phyloP scores from a whole-genome alignment of 2,888 invertebrate species.

The Chalcis sispes region DNA sequence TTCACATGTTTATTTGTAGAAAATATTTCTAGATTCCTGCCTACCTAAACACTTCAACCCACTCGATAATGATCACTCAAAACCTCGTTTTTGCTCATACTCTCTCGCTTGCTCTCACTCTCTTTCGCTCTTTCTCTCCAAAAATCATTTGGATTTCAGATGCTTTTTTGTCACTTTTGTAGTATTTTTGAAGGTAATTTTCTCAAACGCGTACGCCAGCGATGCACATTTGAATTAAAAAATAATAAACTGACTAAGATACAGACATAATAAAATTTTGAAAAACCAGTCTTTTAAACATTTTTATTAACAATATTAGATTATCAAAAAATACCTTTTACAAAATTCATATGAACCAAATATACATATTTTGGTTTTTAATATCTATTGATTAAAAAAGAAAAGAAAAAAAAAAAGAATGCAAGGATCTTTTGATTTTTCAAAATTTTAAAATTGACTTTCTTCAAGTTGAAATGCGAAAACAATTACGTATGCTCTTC shows the following conservation, averaged over 20 bases:
- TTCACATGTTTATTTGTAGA: slow-evolving; percentile 64
- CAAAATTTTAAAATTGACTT: slow-evolving; percentile 54
- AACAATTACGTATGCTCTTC: slow-evolving; percentile 59
- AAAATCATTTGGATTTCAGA: slow-evolving; percentile 57
- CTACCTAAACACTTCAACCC: slow-evolving; percentile 59
- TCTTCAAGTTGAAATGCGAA: slow-evolving; percentile 53
- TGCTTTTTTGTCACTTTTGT: slow-evolving; percentile 50
- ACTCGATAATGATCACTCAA: slow-evolving; percentile 48
- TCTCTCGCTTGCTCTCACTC: slow-evolving; percentile 29
- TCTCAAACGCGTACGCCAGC: slow-evolving; percentile 58
- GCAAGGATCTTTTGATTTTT: slow-evolving; percentile 46
- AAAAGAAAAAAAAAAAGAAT: slow-evolving; percentile 29
- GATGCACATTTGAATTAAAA: slow-evolving; percentile 58
- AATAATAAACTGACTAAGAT: slow-evolving; percentile 56
- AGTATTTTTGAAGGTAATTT: slow-evolving; percentile 49
- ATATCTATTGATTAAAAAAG: slow-evolving; percentile 10
- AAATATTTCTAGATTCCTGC: slow-evolving; percentile 67
- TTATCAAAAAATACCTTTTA: slow-evolving; percentile 11
- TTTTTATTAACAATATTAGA: slow-evolving; percentile 8
- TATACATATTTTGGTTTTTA: slow-evolving; percentile 9
- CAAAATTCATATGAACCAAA: slow-evolving; percentile 31
- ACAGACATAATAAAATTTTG: slow-evolving; percentile 55
- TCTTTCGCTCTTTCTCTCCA: slow-evolving; percentile 39
- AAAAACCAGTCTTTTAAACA: slow-evolving; percentile 54
- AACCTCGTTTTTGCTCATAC: slow-evolving; percentile 34